Base-by-base conservation (phyloP, 2,113 vertebrate species). In the Corythornis vintsioides region DNA sequence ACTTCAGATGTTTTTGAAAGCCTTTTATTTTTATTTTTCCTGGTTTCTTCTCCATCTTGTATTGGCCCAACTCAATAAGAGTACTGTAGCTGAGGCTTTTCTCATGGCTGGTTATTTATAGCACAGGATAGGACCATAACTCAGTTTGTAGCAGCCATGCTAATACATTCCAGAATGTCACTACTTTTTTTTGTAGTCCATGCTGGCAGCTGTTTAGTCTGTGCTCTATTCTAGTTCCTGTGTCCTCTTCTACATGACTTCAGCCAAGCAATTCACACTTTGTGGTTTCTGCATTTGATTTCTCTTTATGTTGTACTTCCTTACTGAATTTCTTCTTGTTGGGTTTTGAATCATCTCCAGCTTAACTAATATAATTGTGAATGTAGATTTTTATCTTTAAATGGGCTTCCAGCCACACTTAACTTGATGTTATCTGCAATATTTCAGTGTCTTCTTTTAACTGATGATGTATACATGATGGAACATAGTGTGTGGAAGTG, bases 311-410 rank as follows among this genome's bases (percentile, higher is more conserved):
- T 79, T 76, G 28, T 50, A 53, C 26, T 92, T 86, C 25, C n/a
- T 70, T 71, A 40, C 24, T 89, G 73, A 83, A 66, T 66, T 65
- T 73, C 3, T 29, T 65, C 42, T 43, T 65, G 16, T 5, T 87
- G 47, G 13, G 83, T 83, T 90, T 38, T 73, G 26, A 77, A 35
- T 83, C 6, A 45, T 83, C 16, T 90, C 60, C 63, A 70, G n/a
- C 6, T 70, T 83, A 70, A 70, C 35, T 43, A 70, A 11, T 48
- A 61, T 18, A 12, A 29, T 35, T 77, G 53, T 64, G 45, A 63
- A 52, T 82, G 87, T 57, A 83, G 10, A 35, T 55, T 65, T 90
- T 83, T 29, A 42, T 91, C 42, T 86, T 70, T 63, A 65, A 91
- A 35, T 2, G 10, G 29, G 40, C 21, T 76, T 90, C 42, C 13